These are phyloP conservation scores for Cataglyphis rosenhaueri DNA, from an alignment of 2,888 invertebrate species.

Conservation along the genomic window DNA sequence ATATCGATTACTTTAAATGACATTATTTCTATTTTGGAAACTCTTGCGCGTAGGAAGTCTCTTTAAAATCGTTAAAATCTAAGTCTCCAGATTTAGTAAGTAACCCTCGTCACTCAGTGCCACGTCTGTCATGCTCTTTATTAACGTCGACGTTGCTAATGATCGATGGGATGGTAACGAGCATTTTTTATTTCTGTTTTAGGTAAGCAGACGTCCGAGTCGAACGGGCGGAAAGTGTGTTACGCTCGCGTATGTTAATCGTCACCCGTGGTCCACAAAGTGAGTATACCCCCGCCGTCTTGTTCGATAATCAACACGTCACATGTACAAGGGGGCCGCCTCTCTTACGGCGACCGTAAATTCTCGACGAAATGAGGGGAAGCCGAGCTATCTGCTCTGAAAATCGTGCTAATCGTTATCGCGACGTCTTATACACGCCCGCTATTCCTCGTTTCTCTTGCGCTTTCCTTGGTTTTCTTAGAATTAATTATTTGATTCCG, in stretches of 20 bases:
- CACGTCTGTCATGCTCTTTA: constrained; percentile 45
- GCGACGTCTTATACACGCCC: constrained; percentile 20
- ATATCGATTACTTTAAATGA: constrained; percentile 14
- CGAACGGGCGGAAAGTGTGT: constrained; percentile 34
- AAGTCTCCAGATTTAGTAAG: constrained; percentile 51
- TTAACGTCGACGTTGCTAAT: constrained; percentile 62
- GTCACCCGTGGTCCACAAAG: constrained; percentile 31
- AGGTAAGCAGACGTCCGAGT: constrained; percentile 74
- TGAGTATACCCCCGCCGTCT: constrained; percentile 44
- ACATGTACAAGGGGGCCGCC: constrained; percentile 20
- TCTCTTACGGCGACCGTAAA: constrained; percentile 25
- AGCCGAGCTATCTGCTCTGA: constrained; percentile 34
- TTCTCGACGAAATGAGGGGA: constrained; percentile 37
- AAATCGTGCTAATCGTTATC: constrained; percentile 46
- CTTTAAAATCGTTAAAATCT: constrained; percentile 39
- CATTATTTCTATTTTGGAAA: constrained; percentile 36
- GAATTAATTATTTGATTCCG: constrained; percentile 54
- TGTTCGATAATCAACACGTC: constrained; percentile 50
- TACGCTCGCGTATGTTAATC: constrained; percentile 25
- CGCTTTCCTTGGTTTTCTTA: constrained; percentile 39
- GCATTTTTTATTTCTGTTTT: constrained; percentile 76
- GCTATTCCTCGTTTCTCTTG: constrained; percentile 38
- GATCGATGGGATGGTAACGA: constrained; percentile 68
- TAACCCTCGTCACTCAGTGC: constrained; percentile 48
- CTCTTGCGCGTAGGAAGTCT: constrained; percentile 1